Evolutionary conservation across 2,113 vertebrate genomes (phyloP).

Genomic region (Ceratotherium simum): DNA sequence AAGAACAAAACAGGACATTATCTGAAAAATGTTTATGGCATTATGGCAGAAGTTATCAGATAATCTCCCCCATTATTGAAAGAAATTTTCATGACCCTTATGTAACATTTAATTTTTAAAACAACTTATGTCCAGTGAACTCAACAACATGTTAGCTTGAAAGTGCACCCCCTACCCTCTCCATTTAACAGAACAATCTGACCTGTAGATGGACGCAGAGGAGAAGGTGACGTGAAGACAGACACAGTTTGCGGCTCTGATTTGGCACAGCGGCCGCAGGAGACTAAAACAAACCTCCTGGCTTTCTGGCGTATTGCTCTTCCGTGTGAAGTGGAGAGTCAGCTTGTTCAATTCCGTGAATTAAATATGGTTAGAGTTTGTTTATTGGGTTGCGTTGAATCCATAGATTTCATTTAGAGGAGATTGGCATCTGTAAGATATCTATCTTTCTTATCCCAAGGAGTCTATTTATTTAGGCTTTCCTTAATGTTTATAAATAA

Average conservation of each 20-base stretch:
- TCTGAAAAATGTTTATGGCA: not conserved
- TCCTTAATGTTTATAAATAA: not conserved
- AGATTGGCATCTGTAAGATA: not conserved
- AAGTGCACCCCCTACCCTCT: not conserved
- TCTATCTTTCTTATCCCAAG: not conserved
- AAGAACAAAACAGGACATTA: not conserved
- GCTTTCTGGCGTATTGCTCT: not conserved
- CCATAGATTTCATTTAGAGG: not conserved
- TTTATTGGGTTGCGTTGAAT: not conserved
- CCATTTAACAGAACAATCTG: not conserved
- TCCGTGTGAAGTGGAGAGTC: slow-evolving; percentile 24
- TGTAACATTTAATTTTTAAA: not conserved
- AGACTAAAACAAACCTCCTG: not conserved
- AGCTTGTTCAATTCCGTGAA: not conserved
- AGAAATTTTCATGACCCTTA: not conserved
- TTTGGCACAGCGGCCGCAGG: not conserved
- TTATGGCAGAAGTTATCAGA: not conserved
- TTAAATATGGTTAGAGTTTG: slow-evolving; percentile 28
- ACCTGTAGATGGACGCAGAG: not conserved
- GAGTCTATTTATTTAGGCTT: not conserved
- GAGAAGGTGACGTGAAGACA: not conserved
- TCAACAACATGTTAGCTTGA: not conserved
- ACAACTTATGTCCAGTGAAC: not conserved
- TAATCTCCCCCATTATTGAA: not conserved
- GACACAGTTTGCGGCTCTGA: not conserved